Conservation (phyloP, 2,113 vertebrate species). For the Falco punctatus region DNA sequence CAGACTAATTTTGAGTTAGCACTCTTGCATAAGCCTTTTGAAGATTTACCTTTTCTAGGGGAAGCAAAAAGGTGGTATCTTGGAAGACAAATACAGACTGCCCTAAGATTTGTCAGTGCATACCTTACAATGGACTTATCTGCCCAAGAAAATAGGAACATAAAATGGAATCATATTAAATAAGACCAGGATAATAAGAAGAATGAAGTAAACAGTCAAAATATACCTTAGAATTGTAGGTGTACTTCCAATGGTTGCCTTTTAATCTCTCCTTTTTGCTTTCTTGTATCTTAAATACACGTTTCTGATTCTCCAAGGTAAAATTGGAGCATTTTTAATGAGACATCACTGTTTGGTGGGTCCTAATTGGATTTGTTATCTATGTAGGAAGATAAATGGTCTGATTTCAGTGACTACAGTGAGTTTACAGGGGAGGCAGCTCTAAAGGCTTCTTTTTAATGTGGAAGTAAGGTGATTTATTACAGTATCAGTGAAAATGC, state of each 20-base stretch:
- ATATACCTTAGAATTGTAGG: neutral
- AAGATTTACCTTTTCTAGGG: neutral
- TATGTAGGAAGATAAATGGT: neutral
- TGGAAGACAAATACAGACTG: neutral
- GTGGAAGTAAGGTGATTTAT: neutral
- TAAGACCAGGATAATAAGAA: neutral
- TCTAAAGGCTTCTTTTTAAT: neutral
- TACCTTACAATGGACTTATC: neutral
- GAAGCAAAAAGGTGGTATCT: neutral
- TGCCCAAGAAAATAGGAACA: neutral
- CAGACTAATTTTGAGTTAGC: neutral
- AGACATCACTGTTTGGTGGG: neutral
- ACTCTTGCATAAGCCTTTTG: neutral
- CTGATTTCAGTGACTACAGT: neutral
- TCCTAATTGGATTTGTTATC: slow-evolving; percentile 21
- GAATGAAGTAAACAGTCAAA: neutral
- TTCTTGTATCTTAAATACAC: neutral
- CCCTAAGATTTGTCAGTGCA: neutral
- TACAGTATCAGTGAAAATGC: neutral
- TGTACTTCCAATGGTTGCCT: neutral
- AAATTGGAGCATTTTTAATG: neutral
- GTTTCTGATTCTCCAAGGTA: neutral
- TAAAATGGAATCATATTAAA: neutral
- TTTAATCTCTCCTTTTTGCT: neutral
- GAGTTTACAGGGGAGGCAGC: neutral